A percentile compares a stretch with the other conserved stretches of the same genome.
Evolutionary conservation across 2,888 invertebrate species (phyloP).

Genomic region (Orgyia antiqua): DNA sequence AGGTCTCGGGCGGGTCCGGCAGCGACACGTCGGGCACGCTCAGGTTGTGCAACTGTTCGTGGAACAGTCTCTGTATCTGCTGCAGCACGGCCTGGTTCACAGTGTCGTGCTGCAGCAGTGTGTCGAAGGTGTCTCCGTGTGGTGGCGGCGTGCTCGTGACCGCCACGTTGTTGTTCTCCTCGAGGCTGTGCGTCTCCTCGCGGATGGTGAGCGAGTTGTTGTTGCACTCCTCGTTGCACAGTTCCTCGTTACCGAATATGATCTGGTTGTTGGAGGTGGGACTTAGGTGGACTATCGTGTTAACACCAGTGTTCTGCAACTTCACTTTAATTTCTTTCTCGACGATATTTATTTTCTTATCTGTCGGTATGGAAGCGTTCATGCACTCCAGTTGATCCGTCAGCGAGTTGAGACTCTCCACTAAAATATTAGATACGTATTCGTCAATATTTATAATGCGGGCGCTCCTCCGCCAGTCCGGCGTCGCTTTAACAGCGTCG

Average conservation of each 20-base stretch:
- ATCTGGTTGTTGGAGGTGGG: constrained; percentile 70
- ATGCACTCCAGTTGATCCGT: constrained; percentile 66
- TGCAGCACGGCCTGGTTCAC: constrained; percentile 62
- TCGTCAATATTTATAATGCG: constrained; percentile 59
- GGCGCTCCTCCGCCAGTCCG: constrained; percentile 14
- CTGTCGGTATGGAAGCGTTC: constrained; percentile 55
- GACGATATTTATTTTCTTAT: constrained; percentile 59
- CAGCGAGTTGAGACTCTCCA: constrained; percentile 70
- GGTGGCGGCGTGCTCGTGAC: neutral
- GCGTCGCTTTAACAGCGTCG: constrained; percentile 17
- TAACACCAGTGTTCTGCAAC: constrained; percentile 67
- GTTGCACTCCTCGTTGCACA: constrained; percentile 46
- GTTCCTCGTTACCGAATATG: constrained; percentile 67
- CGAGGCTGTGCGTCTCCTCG: constrained; percentile 37
- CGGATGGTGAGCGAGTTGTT: constrained; percentile 38
- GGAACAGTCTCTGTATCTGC: constrained; percentile 67
- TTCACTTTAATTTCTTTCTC: constrained; percentile 74
- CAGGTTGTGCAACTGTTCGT: constrained; percentile 45
- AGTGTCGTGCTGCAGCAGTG: constrained; percentile 44
- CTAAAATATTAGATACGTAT: constrained; percentile 71
- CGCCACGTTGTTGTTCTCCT: constrained; percentile 39
- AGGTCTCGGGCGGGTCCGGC: constrained; percentile 37
- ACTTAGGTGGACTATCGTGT: constrained; percentile 69
- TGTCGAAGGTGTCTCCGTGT: constrained; percentile 23
- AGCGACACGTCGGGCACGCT: neutral